Percentiles rank a stretch among this genome's conserved stretches.
Conservation (phyloP, 2,797 vertebrate species). For the Champsocephalus gunnari region DNA sequence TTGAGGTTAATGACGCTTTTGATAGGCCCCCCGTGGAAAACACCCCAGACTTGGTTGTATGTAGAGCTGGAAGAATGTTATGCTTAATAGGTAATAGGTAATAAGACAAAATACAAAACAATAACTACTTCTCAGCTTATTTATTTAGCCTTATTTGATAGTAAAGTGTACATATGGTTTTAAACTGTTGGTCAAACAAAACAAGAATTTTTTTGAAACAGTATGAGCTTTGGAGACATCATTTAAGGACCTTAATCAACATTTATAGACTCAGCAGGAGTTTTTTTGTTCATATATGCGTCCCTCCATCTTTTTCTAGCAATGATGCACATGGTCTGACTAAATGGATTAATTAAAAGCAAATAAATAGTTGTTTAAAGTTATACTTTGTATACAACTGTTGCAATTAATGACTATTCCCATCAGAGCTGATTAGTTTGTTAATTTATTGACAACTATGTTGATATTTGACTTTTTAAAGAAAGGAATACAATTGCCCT, state of each 20-base stretch:
- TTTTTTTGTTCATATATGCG: background rate
- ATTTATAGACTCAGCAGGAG: background rate
- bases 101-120: background rate
- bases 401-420: background rate
- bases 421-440: background rate
- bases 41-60: background rate
- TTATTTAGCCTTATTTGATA: background rate
- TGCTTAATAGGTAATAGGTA: too few relatives aligned
- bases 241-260: background rate
- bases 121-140: background rate
- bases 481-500: background rate
- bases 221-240: background rate
- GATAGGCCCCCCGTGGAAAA: background rate
- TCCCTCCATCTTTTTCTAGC: background rate
- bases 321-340: background rate
- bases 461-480: background rate
- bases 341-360: background rate
- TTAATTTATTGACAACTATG: background rate
- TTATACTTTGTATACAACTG: background rate
- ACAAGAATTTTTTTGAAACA: background rate
- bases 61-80: background rate
- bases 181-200: background rate
- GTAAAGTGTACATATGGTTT: background rate
- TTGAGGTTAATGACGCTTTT: conserved; percentile 24
- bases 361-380: background rate